Evolutionary conservation across 2,888 invertebrate genomes (phyloP), one percentile per base, ranked within the genome.

Genomic region (Hydroisotoma schaefferi): DNA sequence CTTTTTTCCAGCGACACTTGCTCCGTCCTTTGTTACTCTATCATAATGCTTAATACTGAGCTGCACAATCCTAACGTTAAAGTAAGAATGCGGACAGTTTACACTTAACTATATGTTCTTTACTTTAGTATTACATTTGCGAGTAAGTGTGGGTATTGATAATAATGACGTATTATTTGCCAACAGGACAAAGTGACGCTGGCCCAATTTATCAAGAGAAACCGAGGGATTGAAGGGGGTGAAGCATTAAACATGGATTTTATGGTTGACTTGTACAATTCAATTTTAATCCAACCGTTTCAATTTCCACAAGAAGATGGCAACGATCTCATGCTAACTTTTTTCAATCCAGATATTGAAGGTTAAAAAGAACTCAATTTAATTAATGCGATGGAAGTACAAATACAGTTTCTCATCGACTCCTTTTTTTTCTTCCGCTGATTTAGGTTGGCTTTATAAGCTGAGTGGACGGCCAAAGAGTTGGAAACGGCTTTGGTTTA

Each of bases 11-110:
- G 73, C 76, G 81, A 81, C 73, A 80, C 80, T 2, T 81, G 81
- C 67, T 82, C 80, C 73, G 77, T 82, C 43, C 74, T 82, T 55
- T 80, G 81, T 2, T 82, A 80, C 74, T 79, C 81, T 23, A 80
- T 81, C 64, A 82, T 82, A 64, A 82, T 82, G 81, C 75, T 82
- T 69, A 82, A 82, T 74, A 82, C 81, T 12, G 78, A 78, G 58
- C 74, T 82, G 15, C 81, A 82, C 73, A 82, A 82, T 74, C 80
- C 81, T n/a, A 78, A 76, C 71, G 81, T 82, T n/a, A 81, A 80
- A 67, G 67, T 67, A 63, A n/a, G n/a, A n/a, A n/a, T n/a, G n/a
- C n/a, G n/a, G n/a, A n/a, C n/a, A n/a, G n/a, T n/a, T n/a, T n/a
- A n/a, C n/a, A n/a, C n/a, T n/a, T n/a, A n/a, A n/a, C n/a, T n/a